Evolutionary conservation across 2,113 vertebrate species (phyloP).

Genomic region (Ictalurus punctatus): DNA sequence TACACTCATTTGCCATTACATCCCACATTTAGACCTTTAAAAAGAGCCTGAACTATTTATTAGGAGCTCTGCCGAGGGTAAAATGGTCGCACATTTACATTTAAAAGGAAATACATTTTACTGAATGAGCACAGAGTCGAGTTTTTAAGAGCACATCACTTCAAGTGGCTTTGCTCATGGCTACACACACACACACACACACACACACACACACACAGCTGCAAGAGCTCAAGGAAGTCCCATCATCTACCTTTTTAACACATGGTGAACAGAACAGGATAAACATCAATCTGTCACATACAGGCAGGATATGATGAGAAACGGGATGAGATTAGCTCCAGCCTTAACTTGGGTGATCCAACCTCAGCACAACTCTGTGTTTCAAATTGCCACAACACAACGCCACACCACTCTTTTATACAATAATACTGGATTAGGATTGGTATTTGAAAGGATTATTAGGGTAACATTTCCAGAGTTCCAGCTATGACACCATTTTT

Average conservation of each 20-base stretch:
- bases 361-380: neutral
- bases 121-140: neutral
- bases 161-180: slow-evolving; percentile 11
- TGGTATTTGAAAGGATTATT: neutral
- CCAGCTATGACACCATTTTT: neutral
- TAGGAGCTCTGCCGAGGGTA: slow-evolving; percentile 33
- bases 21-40: slow-evolving; percentile 33
- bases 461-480: neutral
- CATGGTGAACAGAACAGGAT: slow-evolving; percentile 35
- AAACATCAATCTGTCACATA: slow-evolving; percentile 38
- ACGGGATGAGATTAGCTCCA: slow-evolving; percentile 22
- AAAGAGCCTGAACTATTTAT: slow-evolving; percentile 46
- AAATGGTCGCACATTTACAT: slow-evolving; percentile 41
- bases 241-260: slow-evolving; percentile 13
- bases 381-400: neutral
- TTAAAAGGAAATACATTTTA: slow-evolving; percentile 13
- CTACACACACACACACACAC: neutral
- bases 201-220: slow-evolving; percentile 19
- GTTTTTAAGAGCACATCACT: slow-evolving; percentile 3
- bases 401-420: neutral
- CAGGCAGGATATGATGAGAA: slow-evolving; percentile 48
- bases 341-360: slow-evolving; percentile 19
- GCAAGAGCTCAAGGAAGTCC: slow-evolving; percentile 38
- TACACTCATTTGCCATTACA: slow-evolving; percentile 35
- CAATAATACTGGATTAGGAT: neutral